Conservation (phyloP, 2,797 vertebrate genomes). For the Ctenochaetus hawaiiensis region DNA sequence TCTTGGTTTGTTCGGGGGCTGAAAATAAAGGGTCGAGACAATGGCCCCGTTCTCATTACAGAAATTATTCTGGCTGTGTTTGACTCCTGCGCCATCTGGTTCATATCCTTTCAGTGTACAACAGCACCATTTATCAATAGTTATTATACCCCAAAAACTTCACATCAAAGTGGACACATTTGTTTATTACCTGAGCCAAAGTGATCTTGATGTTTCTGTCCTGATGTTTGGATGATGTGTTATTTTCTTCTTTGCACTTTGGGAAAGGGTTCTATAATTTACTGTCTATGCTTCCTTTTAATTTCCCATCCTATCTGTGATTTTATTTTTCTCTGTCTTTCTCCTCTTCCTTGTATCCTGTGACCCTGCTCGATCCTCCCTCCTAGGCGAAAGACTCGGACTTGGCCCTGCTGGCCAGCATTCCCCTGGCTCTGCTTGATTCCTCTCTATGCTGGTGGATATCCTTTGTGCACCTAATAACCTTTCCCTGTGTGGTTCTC, state of each 20-base stretch:
- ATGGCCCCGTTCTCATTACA: slow-evolving; percentile 84
- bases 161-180: not conserved
- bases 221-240: slow-evolving; percentile 26
- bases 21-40: slow-evolving; percentile 84
- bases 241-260: slow-evolving; percentile 34
- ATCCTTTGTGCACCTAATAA: slow-evolving; percentile 84
- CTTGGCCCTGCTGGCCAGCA: slow-evolving; percentile 91
- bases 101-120: slow-evolving; percentile 89
- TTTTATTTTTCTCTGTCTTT: slow-evolving; percentile 24
- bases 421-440: slow-evolving; percentile 92
- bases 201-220: not conserved
- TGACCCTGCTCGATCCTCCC: slow-evolving; percentile 54
- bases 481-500: slow-evolving; percentile 60
- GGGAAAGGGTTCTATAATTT: slow-evolving; percentile 49
- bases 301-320: slow-evolving; percentile 34
- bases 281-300: slow-evolving; percentile 37
- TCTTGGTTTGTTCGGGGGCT: slow-evolving; percentile 36
- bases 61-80: slow-evolving; percentile 87
- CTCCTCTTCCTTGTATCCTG: slow-evolving; percentile 46
- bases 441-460: slow-evolving; percentile 94
- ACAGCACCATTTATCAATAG: not conserved
- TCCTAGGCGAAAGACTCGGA: slow-evolving; percentile 91
- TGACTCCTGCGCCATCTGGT: slow-evolving; percentile 89
- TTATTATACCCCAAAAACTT: slow-evolving; percentile 5
- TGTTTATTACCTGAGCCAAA: not conserved